Percentiles rank a stretch among this genome's conserved stretches.
phyloP scores from a whole-genome alignment of 2,113 vertebrate genomes.

The Deroptyus accipitrinus region DNA sequence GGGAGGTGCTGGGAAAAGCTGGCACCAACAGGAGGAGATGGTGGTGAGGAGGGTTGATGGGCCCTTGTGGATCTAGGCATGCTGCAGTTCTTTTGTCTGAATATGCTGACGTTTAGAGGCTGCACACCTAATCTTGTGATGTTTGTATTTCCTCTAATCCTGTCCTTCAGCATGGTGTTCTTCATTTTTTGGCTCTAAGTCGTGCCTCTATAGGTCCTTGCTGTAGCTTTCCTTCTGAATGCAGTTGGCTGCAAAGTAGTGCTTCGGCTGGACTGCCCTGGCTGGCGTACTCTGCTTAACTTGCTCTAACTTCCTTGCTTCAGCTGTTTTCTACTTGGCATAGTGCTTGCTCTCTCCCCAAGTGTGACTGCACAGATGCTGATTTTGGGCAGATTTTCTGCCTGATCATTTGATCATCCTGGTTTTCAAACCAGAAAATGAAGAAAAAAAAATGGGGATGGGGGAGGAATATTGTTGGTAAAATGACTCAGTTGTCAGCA shows the following conservation, averaged over 20 bases:
- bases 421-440: not conserved
- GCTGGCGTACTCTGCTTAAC: not conserved
- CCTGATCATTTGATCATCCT: not conserved
- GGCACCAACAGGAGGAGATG: not conserved
- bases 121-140: not conserved
- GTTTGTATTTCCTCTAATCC: not conserved
- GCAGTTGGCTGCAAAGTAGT: not conserved
- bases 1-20: not conserved
- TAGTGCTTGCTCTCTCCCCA: not conserved
- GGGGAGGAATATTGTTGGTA: not conserved
- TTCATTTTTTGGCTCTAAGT: not conserved
- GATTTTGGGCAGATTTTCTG: not conserved
- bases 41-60: not conserved
- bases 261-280: accelerated
- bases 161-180: not conserved
- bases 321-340: not conserved
- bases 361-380: not conserved
- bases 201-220: not conserved
- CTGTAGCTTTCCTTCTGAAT: not conserved
- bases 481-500: not conserved
- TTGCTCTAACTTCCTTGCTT: not conserved
- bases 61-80: accelerated
- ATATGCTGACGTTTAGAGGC: not conserved
- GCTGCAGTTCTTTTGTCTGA: not conserved
- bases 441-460: accelerated